Base-by-base conservation (phyloP, 2,113 vertebrate genomes). In the Zingel zingel region DNA sequence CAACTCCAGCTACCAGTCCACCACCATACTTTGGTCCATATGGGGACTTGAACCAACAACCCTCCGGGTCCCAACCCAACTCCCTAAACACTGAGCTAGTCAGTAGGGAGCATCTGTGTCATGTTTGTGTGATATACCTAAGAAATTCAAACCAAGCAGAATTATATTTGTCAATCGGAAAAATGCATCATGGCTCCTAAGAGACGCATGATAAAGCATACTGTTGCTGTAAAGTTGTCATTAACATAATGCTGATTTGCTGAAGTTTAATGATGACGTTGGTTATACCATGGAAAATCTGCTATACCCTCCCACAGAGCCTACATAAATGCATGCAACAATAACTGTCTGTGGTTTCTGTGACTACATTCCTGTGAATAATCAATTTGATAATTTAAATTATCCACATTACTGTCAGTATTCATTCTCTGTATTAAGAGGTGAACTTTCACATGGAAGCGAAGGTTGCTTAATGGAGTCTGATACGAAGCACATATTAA, bases 221-320 rank as follows among this genome's bases (percentile, higher is more conserved):
- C 50, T 53, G 39, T 78, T 48, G 62, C 14, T 59, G 73, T 67
- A 27, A 61, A 23, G 45, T 8, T 59, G n/a, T 76, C 18, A 70
- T 59, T n/a, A 63, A 50, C 25, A 50, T 80, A 33, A 47, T 58
- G 65, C 14, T 67, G 58, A 76, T 65, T 33, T 62, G 19, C 25
- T 25, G 8, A 13, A 11, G 39, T 39, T 78, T 23, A 73, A 64
- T 25, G 58, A 57, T 85, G 91, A 91, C 73, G 85, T 61, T 71
- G 57, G 67, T 89, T 74, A 14, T 23, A 6, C 54, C 5, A 45
- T 87, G 89, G 87, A 92, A 90, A 88, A 82, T 81, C 23, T 45
- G 71, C 66, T 58, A 33, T 30, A 13, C 45, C 16, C 48, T 56
- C 51, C 71, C 74, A 79, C 82, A 45, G 51, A 50, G 51, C 84